A percentile compares a stretch with the other conserved stretches of the same genome.
phyloP scores from a whole-genome alignment of 2,113 vertebrate species.

The Saimiri boliviensis region DNA sequence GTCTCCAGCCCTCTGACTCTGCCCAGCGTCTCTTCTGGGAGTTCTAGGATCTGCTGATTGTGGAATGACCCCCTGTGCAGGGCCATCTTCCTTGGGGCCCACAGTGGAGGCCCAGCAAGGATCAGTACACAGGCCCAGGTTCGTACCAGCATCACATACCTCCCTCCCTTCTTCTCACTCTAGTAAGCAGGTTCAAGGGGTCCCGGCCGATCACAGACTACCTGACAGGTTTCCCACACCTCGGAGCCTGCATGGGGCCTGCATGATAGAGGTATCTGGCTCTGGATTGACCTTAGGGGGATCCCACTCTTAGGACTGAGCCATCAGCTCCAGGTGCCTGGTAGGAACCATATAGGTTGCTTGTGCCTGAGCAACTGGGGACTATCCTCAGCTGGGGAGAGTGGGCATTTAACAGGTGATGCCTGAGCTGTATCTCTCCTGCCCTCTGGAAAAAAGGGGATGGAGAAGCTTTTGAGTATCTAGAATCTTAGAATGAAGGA shows the following conservation, averaged over 20 bases:
- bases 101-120: neutral
- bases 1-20: neutral
- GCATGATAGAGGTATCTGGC: neutral
- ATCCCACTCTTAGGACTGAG: neutral
- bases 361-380: neutral
- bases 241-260: neutral
- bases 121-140: neutral
- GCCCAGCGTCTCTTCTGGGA: neutral
- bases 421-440: neutral
- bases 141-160: neutral
- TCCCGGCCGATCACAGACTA: accelerated
- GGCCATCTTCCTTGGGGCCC: neutral
- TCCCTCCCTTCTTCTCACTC: neutral
- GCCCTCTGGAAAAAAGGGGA: neutral
- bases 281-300: neutral
- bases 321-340: neutral
- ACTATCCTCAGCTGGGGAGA: neutral
- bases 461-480: neutral
- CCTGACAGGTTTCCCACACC: neutral
- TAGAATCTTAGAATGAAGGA: neutral
- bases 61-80: no score
- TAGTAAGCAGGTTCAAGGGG: neutral
- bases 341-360: neutral
- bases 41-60: neutral
- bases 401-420: neutral